These are phyloP conservation scores for Thumatha senex DNA, from an alignment of 2,888 invertebrate species.

Conservation along the genomic window DNA sequence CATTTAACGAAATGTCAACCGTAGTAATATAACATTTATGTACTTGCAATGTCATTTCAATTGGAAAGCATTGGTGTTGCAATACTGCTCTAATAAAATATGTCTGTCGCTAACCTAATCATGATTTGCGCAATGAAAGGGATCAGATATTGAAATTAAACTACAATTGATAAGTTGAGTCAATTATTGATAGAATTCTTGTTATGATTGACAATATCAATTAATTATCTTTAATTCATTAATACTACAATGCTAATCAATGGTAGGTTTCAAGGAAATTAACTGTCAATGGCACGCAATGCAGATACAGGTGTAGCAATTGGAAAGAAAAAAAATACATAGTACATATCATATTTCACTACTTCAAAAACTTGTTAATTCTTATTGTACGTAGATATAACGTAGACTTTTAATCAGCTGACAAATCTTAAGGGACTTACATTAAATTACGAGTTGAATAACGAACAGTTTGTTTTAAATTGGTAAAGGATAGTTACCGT, in stretches of 20 bases:
- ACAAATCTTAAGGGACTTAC: constrained; percentile 60
- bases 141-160: constrained; percentile 36
- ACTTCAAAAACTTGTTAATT: constrained; percentile 49
- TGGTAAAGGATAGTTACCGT: no score
- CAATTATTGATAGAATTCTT: constrained; percentile 52
- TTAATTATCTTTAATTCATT: constrained; percentile 43
- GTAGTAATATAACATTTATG: constrained; percentile 44
- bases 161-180: constrained; percentile 38
- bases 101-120: constrained; percentile 45
- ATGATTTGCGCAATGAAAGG: constrained; percentile 49
- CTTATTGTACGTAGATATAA: no score
- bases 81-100: constrained; percentile 36
- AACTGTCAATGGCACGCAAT: not conserved
- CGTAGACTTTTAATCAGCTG: constrained; percentile 50
- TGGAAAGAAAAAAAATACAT: constrained; percentile 36
- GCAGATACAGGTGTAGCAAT: not conserved
- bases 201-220: constrained; percentile 54
- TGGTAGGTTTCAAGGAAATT: constrained; percentile 1
- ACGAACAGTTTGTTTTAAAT: constrained; percentile 35
- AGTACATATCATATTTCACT: constrained; percentile 23
- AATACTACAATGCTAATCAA: not conserved
- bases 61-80: constrained; percentile 49
- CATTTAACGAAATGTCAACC: constrained; percentile 63
- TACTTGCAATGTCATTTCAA: constrained; percentile 48
- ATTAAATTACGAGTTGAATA: constrained; percentile 58